Evolutionary conservation across 2,888 invertebrate genomes (phyloP).

Genomic region (Empis livida): DNA sequence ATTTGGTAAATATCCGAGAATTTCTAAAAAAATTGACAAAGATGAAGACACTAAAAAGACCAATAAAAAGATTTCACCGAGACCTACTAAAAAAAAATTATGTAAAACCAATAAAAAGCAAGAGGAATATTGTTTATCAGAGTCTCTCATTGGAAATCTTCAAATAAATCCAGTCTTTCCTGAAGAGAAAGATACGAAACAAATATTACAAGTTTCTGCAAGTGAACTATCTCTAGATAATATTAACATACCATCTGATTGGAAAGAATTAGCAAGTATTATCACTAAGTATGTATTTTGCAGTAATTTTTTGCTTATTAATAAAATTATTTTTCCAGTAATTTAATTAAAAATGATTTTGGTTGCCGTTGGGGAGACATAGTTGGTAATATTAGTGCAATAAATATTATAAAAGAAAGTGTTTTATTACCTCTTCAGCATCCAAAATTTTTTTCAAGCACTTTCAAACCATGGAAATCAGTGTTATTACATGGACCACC

Average conservation of each 20-base stretch:
- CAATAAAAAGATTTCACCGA: background rate
- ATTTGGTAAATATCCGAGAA: slow-evolving; percentile 76
- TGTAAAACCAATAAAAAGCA: background rate
- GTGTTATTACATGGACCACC: slow-evolving; percentile 49
- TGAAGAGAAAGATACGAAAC: slow-evolving; percentile 9
- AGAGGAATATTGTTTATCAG: background rate
- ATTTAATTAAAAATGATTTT: slow-evolving; percentile 44
- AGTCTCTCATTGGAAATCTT: slow-evolving; percentile 7
- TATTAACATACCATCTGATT: slow-evolving; percentile 38
- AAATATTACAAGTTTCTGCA: slow-evolving; percentile 6
- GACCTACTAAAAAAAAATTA: background rate
- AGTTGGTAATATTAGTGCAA: slow-evolving; percentile 59
- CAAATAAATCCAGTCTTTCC: slow-evolving; percentile 10
- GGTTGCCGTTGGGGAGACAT: slow-evolving; percentile 71
- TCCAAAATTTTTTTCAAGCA: slow-evolving; percentile 55
- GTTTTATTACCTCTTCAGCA: slow-evolving; percentile 67
- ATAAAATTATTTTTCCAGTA: background rate
- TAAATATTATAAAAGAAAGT: slow-evolving; percentile 70
- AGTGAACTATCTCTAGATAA: background rate
- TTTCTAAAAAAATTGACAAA: slow-evolving; percentile 42
- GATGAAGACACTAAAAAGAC: slow-evolving; percentile 9
- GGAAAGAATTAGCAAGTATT: slow-evolving; percentile 49
- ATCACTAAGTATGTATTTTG: slow-evolving; percentile 31
- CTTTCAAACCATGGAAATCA: slow-evolving; percentile 73
- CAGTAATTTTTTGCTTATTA: background rate